These are phyloP conservation scores for Lepus europaeus DNA, from an alignment of 2,113 vertebrate species.

Conservation along the genomic window DNA sequence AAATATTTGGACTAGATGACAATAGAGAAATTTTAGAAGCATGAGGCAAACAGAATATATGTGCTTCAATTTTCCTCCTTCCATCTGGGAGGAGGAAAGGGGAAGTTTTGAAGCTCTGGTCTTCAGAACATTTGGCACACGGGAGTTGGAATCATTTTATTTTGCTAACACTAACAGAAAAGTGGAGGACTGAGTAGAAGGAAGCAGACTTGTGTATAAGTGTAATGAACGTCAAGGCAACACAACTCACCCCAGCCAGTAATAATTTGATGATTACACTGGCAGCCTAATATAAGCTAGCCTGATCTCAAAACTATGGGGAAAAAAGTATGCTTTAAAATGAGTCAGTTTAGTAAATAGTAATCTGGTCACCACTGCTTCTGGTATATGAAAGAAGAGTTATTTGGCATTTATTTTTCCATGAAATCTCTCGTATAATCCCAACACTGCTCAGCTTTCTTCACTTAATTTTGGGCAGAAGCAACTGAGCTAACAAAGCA, in stretches of 20 bases:
- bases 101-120: background rate
- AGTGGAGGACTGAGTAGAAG: background rate
- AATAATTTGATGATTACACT: background rate
- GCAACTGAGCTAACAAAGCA: background rate
- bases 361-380: background rate
- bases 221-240: background rate
- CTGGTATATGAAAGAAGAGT: background rate
- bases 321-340: no score
- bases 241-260: background rate
- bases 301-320: no score
- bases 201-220: background rate
- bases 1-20: background rate
- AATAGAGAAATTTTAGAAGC: background rate
- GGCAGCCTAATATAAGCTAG: background rate
- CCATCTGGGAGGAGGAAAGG: background rate
- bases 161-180: background rate
- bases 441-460: background rate
- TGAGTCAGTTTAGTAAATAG: background rate
- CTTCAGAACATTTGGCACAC: background rate
- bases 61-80: background rate
- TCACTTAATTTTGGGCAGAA: background rate
- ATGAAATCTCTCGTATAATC: background rate
- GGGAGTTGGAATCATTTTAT: background rate
- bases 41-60: background rate
- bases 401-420: background rate